Percentiles rank a stretch among this genome's conserved stretches.
Evolutionary conservation across 2,113 vertebrate species (phyloP).

Genomic region (Cygnus buccinator): DNA sequence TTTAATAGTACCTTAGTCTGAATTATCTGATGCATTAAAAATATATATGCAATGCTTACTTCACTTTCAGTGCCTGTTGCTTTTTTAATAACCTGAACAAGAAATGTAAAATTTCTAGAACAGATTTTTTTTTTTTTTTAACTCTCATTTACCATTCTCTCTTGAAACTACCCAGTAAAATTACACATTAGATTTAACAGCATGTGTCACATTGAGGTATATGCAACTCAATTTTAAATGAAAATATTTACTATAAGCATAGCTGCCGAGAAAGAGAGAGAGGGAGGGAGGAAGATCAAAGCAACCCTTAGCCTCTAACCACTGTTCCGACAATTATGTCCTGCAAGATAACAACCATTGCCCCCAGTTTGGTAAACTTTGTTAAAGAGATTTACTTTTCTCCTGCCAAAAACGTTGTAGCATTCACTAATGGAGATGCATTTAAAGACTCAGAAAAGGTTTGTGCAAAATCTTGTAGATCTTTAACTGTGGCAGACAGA

Average conservation of each 20-base stretch:
- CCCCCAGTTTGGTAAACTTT: fast-evolving
- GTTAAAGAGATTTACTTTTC: not conserved
- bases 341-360: not conserved
- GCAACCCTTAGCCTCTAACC: not conserved
- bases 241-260: not conserved
- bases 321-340: not conserved
- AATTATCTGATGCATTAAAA: not conserved
- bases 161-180: not conserved
- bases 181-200: not conserved
- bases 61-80: not conserved
- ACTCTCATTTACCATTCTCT: not conserved
- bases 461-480: not conserved
- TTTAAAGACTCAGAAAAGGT: not conserved
- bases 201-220: fast-evolving
- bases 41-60: not conserved
- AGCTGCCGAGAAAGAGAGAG: not conserved
- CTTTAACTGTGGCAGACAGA: not conserved
- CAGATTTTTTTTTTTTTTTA: not conserved
- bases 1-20: not conserved
- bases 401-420: not conserved
- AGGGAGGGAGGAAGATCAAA: not conserved
- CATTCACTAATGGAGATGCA: not conserved
- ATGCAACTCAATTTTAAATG: not conserved
- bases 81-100: not conserved
- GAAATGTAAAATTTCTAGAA: not conserved